phyloP scores from a whole-genome alignment of 2,113 vertebrate species.

The Lota lota region DNA sequence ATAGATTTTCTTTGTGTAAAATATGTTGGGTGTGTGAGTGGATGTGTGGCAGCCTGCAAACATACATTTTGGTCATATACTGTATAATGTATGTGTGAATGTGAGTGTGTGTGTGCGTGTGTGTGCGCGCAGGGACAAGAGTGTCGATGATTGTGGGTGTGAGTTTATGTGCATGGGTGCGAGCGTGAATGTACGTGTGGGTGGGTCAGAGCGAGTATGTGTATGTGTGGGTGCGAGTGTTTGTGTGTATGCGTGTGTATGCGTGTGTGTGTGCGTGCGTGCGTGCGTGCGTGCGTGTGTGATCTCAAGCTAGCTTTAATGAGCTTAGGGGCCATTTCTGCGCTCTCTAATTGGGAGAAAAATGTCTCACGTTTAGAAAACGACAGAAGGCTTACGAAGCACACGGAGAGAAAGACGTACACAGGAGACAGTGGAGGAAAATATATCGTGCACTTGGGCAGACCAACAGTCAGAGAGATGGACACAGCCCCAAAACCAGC shows the following conservation, averaged over 20 bases:
- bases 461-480: too few relatives aligned
- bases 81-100: not conserved
- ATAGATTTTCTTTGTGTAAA: too few relatives aligned
- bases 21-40: too few relatives aligned
- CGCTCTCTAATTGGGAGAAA: slow-evolving; percentile 59
- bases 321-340: slow-evolving; percentile 47
- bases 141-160: not conserved
- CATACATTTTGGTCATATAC: too few relatives aligned
- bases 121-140: not conserved
- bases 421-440: too few relatives aligned
- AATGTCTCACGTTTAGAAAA: slow-evolving; percentile 47
- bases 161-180: not conserved
- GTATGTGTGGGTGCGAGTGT: slow-evolving; percentile 2
- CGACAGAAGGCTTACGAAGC: slow-evolving; percentile 38
- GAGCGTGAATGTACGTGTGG: too few relatives aligned
- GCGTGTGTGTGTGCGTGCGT: slow-evolving; percentile 8
- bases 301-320: slow-evolving; percentile 45
- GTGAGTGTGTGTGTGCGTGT: not conserved
- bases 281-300: slow-evolving; percentile 13
- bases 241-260: slow-evolving; percentile 9
- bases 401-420: too few relatives aligned
- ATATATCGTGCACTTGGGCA: too few relatives aligned
- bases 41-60: too few relatives aligned
- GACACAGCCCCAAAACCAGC: too few relatives aligned
- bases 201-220: slow-evolving; percentile 11